Percentiles rank a stretch among this genome's conserved stretches.
phyloP scores from a whole-genome alignment of 1,140 invertebrate genomes.

The Musca vetustissima region DNA sequence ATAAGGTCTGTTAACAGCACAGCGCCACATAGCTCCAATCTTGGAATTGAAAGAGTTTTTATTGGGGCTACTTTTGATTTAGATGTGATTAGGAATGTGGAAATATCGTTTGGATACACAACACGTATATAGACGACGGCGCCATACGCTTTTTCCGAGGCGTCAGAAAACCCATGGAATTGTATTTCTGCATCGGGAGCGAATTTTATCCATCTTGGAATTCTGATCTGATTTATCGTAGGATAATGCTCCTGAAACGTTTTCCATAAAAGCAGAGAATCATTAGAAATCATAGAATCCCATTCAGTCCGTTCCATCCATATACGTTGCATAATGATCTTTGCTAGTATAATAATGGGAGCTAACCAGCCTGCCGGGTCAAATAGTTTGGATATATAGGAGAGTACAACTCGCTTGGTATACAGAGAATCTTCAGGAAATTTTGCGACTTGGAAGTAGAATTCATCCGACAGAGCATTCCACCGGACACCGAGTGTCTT shows the following conservation, averaged over 20 bases:
- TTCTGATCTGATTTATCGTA: neutral
- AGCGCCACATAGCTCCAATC: neutral
- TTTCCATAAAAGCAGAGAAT: no score
- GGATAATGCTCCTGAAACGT: neutral
- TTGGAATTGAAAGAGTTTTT: neutral
- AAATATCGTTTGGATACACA: slow-evolving; percentile 12
- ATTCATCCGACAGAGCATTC: no score
- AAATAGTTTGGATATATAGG: no score
- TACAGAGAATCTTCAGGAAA: no score
- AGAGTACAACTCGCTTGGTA: no score
- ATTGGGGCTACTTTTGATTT: neutral
- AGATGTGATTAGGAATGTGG: neutral
- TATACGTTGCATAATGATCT: no score
- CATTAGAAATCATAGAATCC: no score
- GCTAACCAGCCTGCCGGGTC: no score
- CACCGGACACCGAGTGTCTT: no score
- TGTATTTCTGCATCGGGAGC: slow-evolving; percentile 26
- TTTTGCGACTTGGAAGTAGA: no score
- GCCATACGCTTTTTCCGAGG: slow-evolving; percentile 35
- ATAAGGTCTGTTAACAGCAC: slow-evolving; percentile 23
- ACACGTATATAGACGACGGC: slow-evolving; percentile 44
- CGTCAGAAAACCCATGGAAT: slow-evolving; percentile 35
- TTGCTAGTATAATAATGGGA: neutral
- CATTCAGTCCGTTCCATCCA: no score
- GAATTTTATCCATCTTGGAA: neutral